Base-by-base conservation (phyloP, 2,888 invertebrate species). In the Phanerotoma sp. region DNA sequence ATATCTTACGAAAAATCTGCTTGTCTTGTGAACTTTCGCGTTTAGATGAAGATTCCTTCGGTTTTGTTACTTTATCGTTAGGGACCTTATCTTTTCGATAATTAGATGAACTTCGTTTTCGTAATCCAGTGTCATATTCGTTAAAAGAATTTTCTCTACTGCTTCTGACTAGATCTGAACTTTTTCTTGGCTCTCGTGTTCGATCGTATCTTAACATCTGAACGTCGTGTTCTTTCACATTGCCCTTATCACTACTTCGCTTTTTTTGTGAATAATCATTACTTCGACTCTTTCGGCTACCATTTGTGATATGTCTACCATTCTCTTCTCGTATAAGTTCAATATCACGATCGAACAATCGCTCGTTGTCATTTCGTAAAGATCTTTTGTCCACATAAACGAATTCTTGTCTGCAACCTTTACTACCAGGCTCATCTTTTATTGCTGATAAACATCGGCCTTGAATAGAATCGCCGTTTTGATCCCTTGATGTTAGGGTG, bases 201-300 rank as follows among this genome's bases (percentile, higher is more conserved):
- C 70, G 58, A 18, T 73, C 72, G 61, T 68, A 72, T 40, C 64
- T 66, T 30, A 69, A 65, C 40, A 70, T 68, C 25, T 68, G 60
- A 5, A 69, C 66, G 35, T 74, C 70, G 44, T 68, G 70, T 7
- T 71, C 62, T 5, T 70, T 69, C n/a, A 68, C 63, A 9, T 65
- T 62, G 4, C 55, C 62, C 4, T 66, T 66, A 52, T 62, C 65
- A 1, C 56, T 54, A 50, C 64, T 60, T n/a, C 60, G 70, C 30
- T 61, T 64, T 6, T 65, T 56, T 25, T 63, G 67, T 3, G 54
- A 59, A 20, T 59, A 61, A 10, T 64, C 63, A 22, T 62, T 67
- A 6, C 64, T 65, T 10, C 58, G 44, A 3, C 67, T 62, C 32
- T 55, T 61, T 5, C 62, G 61, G 21, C 56, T 33, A 18, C 32